A percentile compares a stretch with the other conserved stretches of the same genome.
phyloP scores from a whole-genome alignment of 2,888 invertebrate genomes.

The Amaurobius ferox region DNA sequence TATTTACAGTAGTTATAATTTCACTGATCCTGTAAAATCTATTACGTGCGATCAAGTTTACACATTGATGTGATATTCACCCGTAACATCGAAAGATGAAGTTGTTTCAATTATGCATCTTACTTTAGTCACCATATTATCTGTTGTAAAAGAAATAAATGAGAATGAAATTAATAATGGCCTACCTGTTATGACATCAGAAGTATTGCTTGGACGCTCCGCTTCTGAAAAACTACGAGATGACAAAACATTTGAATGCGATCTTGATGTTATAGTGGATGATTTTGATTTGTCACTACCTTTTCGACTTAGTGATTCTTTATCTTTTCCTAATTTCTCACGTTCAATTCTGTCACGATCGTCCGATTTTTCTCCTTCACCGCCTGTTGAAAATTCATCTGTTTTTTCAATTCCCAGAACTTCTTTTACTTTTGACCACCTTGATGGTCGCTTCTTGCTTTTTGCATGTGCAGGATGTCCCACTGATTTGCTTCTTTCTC shows the following conservation, averaged over 20 bases:
- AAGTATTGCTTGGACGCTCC: slow-evolving; percentile 29
- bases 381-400: slow-evolving; percentile 37
- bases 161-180: too few species aligned
- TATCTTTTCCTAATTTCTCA: not conserved
- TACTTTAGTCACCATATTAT: too few species aligned
- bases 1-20: too few species aligned
- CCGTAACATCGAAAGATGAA: too few species aligned
- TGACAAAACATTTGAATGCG: slow-evolving; percentile 57
- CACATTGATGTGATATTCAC: too few species aligned
- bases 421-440: slow-evolving; percentile 93
- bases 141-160: too few species aligned
- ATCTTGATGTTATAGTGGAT: slow-evolving; percentile 17
- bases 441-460: slow-evolving; percentile 80
- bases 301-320: slow-evolving; percentile 27
- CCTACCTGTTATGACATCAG: slow-evolving; percentile 36
- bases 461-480: slow-evolving; percentile 81
- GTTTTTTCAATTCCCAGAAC: slow-evolving; percentile 83
- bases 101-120: too few species aligned
- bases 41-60: too few species aligned
- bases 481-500: slow-evolving; percentile 84
- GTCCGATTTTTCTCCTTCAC: slow-evolving; percentile 17
- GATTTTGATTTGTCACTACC: slow-evolving; percentile 43
- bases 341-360: not conserved
- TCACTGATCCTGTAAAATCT: too few species aligned
- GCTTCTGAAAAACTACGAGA: slow-evolving; percentile 65